Percentiles rank a stretch among this genome's conserved stretches.
Conservation (phyloP, 2,113 vertebrate species). For the Lepidothrix coronata region DNA sequence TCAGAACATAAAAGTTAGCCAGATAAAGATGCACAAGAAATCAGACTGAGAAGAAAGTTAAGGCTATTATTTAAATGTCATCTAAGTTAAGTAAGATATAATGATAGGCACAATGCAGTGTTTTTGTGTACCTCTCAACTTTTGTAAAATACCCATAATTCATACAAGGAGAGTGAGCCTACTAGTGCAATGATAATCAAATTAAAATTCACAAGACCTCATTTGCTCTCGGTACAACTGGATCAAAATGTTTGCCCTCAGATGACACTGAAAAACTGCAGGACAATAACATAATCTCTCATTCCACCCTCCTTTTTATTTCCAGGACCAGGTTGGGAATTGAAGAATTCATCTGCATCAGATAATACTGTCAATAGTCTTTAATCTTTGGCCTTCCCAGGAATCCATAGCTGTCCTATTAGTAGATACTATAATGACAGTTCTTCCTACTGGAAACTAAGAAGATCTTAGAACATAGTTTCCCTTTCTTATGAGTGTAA, state of each 20-base stretch:
- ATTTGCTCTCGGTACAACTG: neutral
- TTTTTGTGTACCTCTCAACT: neutral
- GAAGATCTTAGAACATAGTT: neutral
- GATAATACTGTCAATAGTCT: neutral
- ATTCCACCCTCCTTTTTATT: neutral
- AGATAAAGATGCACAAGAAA: neutral
- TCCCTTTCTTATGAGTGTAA: neutral
- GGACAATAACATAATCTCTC: neutral
- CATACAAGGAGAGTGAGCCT: neutral
- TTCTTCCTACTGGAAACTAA: neutral
- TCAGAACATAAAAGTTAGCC: neutral
- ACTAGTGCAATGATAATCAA: neutral
- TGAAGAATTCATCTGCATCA: neutral
- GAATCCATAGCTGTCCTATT: neutral
- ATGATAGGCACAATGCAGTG: neutral
- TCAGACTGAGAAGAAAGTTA: neutral
- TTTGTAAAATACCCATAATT: neutral
- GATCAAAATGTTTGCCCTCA: neutral
- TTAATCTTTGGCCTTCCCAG: neutral
- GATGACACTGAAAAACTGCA: neutral
- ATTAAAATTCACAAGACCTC: neutral
- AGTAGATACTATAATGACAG: neutral
- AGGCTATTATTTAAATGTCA: conserved; percentile 14
- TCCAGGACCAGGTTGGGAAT: neutral
- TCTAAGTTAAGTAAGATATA: neutral